phyloP scores from a whole-genome alignment of 2,888 invertebrate genomes.

The Drosophila peninsularis region DNA sequence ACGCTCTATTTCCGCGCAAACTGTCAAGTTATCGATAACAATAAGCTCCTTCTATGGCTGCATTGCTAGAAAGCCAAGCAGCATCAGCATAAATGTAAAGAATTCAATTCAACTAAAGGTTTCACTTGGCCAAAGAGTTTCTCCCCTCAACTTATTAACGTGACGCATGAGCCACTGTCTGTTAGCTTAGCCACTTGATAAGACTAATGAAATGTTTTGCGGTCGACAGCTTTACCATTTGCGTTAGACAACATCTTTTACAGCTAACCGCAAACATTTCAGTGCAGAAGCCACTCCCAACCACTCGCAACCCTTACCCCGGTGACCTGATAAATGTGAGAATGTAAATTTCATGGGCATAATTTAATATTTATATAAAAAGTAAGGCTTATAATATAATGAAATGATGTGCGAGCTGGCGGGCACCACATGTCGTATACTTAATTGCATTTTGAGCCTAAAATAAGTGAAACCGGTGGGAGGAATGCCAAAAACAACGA shows the following conservation, averaged over 20 bases:
- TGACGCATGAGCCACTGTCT: neutral
- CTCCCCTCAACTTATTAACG: slow-evolving; percentile 7
- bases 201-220: slow-evolving; percentile 54
- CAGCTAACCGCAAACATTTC: slow-evolving; percentile 62
- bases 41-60: neutral
- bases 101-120: neutral
- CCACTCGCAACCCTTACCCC: slow-evolving; percentile 4
- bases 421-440: slow-evolving; percentile 59
- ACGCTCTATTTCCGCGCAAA: neutral
- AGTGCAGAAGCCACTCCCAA: slow-evolving; percentile 12
- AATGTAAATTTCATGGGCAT: slow-evolving; percentile 47
- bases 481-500: slow-evolving; percentile 3
- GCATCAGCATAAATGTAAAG: neutral
- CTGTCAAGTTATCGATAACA: slow-evolving; percentile 3
- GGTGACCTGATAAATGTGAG: slow-evolving; percentile 22
- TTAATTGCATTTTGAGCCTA: slow-evolving; percentile 73
- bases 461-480: slow-evolving; percentile 20
- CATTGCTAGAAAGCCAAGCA: neutral
- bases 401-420: slow-evolving; percentile 12
- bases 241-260: slow-evolving; percentile 19
- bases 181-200: slow-evolving; percentile 24
- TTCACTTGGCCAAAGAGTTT: neutral
- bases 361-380: slow-evolving; percentile 70
- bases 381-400: slow-evolving; percentile 15
- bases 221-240: slow-evolving; percentile 37